A percentile compares a stretch with the other conserved stretches of the same genome.
These are phyloP conservation scores for Actenoides hombroni DNA, from an alignment of 2,113 vertebrate genomes.

Conservation along the genomic window DNA sequence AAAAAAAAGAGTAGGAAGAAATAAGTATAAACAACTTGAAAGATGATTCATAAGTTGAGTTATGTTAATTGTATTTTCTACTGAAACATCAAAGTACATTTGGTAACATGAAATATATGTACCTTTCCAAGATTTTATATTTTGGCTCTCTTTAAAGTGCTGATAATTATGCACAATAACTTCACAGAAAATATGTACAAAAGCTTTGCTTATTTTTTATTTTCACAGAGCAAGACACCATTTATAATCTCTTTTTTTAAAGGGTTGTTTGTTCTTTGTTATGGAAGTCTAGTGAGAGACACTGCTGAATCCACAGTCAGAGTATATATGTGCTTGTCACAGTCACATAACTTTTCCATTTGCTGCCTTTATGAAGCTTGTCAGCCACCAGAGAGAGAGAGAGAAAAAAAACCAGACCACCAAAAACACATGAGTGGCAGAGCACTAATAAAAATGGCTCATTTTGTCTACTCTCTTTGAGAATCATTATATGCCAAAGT, in stretches of 20 bases:
- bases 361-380: neutral
- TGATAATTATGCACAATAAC: neutral
- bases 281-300: neutral
- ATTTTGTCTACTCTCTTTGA: neutral
- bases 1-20: conserved; percentile 11
- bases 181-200: conserved; percentile 17
- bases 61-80: conserved; percentile 51
- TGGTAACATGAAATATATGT: neutral
- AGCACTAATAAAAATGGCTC: neutral
- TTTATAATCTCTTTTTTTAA: neutral
- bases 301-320: neutral
- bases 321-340: neutral
- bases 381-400: neutral
- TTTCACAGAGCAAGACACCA: neutral
- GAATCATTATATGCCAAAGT: neutral
- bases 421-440: neutral
- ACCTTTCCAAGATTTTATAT: conserved; percentile 41
- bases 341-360: neutral
- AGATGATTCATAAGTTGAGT: conserved; percentile 51
- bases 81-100: conserved; percentile 41
- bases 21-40: conserved; percentile 61
- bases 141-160: neutral
- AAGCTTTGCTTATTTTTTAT: conserved; percentile 27
- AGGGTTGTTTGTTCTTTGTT: neutral
- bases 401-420: neutral